phyloP scores from a whole-genome alignment of 2,888 invertebrate genomes.

The Axea sp. region DNA sequence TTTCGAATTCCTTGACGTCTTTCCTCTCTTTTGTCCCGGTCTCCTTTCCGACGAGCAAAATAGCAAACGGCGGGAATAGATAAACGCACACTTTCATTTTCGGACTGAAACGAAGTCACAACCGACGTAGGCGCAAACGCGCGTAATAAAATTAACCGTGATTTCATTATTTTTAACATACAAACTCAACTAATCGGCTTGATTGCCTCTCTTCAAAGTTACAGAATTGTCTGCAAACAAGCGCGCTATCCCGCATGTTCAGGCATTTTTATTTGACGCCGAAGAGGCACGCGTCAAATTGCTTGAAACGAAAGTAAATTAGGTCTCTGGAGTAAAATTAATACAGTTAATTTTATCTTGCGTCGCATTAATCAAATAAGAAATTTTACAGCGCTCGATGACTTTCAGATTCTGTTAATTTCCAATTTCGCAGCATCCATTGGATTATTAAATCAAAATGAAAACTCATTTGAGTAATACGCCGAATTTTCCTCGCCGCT shows the following conservation, averaged over 20 bases:
- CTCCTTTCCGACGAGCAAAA: conserved; percentile 16
- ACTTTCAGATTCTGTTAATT: no score
- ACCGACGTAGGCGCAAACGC: conserved; percentile 1
- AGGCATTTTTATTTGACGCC: no score
- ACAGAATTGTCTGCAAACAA: conserved; percentile 9
- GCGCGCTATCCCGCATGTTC: background rate
- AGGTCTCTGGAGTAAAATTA: no score
- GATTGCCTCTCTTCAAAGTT: conserved; percentile 21
- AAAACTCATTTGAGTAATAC: no score
- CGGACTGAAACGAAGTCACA: background rate
- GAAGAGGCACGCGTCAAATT: no score
- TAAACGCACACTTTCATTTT: conserved; percentile 3
- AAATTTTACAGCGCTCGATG: no score
- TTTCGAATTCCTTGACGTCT: conserved; percentile 56
- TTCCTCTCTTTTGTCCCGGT: conserved; percentile 32
- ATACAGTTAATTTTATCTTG: no score
- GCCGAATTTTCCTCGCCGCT: no score
- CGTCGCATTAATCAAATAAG: no score
- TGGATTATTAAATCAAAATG: no score
- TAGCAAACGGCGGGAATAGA: background rate
- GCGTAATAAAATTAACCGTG: conserved; percentile 40
- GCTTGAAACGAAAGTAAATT: no score
- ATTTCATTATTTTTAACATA: conserved; percentile 42
- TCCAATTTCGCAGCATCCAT: no score
- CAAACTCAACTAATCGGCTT: conserved; percentile 40